These are phyloP conservation scores for Redunca redunca DNA, from an alignment of 2,113 vertebrate genomes.

Conservation along the genomic window DNA sequence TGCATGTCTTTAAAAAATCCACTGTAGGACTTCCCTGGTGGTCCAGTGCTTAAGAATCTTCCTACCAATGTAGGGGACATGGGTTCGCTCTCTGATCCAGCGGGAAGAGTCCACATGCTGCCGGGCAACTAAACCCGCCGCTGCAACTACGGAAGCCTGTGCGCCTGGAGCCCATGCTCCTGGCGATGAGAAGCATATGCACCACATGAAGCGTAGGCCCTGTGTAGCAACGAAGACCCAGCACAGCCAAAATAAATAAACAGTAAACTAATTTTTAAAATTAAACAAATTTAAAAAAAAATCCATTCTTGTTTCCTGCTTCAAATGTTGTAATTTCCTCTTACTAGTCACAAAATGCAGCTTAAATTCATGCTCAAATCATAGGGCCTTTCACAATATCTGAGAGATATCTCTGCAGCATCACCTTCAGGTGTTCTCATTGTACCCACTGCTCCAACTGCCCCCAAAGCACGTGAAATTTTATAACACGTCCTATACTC, in stretches of 20 bases:
- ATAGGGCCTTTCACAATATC: not conserved
- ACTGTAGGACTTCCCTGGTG: not conserved
- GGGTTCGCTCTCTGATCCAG: not conserved
- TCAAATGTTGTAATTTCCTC: not conserved
- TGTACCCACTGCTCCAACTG: not conserved
- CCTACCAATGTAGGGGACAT: not conserved
- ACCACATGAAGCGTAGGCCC: not conserved
- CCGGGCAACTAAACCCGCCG: accelerated
- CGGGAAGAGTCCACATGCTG: not conserved
- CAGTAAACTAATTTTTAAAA: not conserved
- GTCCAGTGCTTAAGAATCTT: not conserved
- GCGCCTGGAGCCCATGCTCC: accelerated
- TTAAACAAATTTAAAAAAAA: not conserved
- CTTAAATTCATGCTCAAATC: not conserved
- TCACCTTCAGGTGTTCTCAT: not conserved
- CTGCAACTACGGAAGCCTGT: not conserved
- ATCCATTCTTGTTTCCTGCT: not conserved
- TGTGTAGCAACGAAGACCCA: not conserved
- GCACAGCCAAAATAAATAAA: not conserved
- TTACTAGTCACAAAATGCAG: not conserved
- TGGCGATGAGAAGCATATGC: not conserved
- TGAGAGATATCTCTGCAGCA: not conserved
- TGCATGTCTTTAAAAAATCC: not conserved
- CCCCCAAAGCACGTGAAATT: not conserved
- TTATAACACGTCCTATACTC: not conserved